Base-by-base conservation (phyloP, 2,888 invertebrate genomes). In the Magallana nippona region DNA sequence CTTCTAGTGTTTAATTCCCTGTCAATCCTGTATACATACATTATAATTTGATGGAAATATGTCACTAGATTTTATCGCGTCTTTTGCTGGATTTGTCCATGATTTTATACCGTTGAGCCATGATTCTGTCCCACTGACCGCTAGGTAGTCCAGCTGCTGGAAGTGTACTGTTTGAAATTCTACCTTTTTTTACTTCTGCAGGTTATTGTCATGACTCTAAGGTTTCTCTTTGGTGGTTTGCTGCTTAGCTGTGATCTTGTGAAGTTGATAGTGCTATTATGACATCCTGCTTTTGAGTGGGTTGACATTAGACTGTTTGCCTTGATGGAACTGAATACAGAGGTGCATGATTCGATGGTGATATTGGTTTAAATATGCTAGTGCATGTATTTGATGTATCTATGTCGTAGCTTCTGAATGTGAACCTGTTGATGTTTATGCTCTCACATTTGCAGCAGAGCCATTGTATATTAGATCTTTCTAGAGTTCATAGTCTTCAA, bases 1-100 rank as follows among this genome's bases (percentile, higher is more conserved):
- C 79, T 62, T 62, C 79, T 13, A 58, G 60, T 17, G 82, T 84
- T 13, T n/a, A n/a, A n/a, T n/a, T 55, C 84, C 81, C 81, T 81
- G 79, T 84, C 84, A 22, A 82, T 84, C 19, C 82, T 81, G 55
- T 81, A 82, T 15, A 84, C 84, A 82, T 15, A 84, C 84, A 55
- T 77, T 60, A 44, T 82, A 84, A 11, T 82, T 27, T 78, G 55
- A 27, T 56, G 82, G 58, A 55, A 81, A 80, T 10, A 80, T 80
- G 2, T 80, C 80, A 22, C 80, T 58, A 13, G 80, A 80, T 80
- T 57, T 22, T 13, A 60, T 80, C 60, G 58, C 80, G 44, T 58
- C 80, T 44, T n/a, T 79, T n/a, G 55, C 10, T 79, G 79, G 79
- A 79, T 79, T 79, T 79, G 11, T 3, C 55, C 79, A 44, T 55